Evolutionary conservation across 1,140 invertebrate genomes (phyloP).

Genomic region (Lordiphosa collinella): DNA sequence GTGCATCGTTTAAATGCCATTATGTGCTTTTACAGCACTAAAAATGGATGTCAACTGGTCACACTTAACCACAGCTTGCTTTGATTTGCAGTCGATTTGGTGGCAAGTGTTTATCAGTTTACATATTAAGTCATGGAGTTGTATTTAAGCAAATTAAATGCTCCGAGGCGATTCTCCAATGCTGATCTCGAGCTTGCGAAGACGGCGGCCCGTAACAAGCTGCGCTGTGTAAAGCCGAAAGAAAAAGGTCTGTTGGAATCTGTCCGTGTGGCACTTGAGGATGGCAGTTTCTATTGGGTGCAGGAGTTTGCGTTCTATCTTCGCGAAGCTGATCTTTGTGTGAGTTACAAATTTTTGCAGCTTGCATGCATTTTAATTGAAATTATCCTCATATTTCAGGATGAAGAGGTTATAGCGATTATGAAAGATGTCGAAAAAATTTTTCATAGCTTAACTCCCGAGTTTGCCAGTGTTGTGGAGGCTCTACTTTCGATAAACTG

Average conservation of each 20-base stretch:
- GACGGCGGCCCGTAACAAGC: conserved; percentile 55
- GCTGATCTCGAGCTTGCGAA: conserved; percentile 59
- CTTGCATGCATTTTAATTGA: background rate
- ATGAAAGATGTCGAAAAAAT: conserved; percentile 82
- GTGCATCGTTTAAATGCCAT: too few species aligned
- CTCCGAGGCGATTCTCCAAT: conserved; percentile 50
- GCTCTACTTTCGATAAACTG: conserved; percentile 83
- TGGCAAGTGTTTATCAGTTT: too few species aligned
- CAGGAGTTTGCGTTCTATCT: conserved; percentile 64
- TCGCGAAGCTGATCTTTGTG: conserved; percentile 43
- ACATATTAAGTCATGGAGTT: too few species aligned
- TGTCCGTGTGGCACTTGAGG: conserved; percentile 45
- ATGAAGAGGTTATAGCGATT: conserved; percentile 82
- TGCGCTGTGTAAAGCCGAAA: conserved; percentile 56
- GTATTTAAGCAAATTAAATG: too few species aligned
- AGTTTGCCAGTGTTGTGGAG: conserved; percentile 83
- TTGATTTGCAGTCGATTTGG: too few species aligned
- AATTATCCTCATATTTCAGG: conserved; percentile 66
- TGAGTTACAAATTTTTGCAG: conserved; percentile 26
- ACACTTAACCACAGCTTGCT: too few species aligned
- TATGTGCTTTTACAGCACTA: too few species aligned
- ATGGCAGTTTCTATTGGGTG: conserved; percentile 50
- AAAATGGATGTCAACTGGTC: too few species aligned
- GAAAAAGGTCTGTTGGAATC: conserved; percentile 55
- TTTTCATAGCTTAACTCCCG: conserved; percentile 81